A percentile compares a stretch with the other conserved stretches of the same genome.
Evolutionary conservation across 1,140 invertebrate species (phyloP).

Genomic region (Dendroctonus valens): DNA sequence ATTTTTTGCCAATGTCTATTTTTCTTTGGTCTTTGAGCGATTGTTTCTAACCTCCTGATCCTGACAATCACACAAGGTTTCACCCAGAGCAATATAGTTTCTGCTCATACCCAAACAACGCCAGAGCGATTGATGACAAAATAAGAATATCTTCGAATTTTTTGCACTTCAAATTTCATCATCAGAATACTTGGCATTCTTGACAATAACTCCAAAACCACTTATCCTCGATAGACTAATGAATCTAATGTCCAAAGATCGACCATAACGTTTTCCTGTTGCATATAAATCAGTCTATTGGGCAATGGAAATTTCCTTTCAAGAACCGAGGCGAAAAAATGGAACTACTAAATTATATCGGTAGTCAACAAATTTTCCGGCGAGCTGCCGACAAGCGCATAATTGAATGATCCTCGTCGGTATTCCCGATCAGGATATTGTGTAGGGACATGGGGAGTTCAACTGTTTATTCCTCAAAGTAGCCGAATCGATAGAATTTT

Average conservation of each 20-base stretch:
- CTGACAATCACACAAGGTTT: too few species aligned
- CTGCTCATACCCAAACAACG: too few species aligned
- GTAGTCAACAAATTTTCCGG: constrained; percentile 38
- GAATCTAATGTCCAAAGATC: not conserved
- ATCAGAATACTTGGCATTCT: not conserved
- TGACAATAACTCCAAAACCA: not conserved
- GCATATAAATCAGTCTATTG: not conserved
- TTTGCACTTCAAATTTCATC: not conserved
- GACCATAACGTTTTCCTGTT: not conserved
- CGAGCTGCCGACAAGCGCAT: constrained; percentile 38
- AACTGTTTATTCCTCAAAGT: constrained; percentile 38
- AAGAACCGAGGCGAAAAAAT: constrained; percentile 16
- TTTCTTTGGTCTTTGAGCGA: too few species aligned
- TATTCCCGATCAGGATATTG: constrained; percentile 40
- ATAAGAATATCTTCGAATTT: too few species aligned
- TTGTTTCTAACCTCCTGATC: too few species aligned
- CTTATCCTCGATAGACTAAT: not conserved
- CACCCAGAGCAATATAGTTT: too few species aligned
- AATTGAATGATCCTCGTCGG: constrained; percentile 42
- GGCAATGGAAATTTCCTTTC: not conserved
- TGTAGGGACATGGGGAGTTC: constrained; percentile 40
- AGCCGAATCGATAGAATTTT: constrained; percentile 18
- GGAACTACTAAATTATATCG: constrained; percentile 41
- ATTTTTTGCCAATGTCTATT: too few species aligned
- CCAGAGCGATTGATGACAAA: too few species aligned